Evolutionary conservation across 2,797 vertebrate genomes (phyloP).

Genomic region (Perodicticus potto): DNA sequence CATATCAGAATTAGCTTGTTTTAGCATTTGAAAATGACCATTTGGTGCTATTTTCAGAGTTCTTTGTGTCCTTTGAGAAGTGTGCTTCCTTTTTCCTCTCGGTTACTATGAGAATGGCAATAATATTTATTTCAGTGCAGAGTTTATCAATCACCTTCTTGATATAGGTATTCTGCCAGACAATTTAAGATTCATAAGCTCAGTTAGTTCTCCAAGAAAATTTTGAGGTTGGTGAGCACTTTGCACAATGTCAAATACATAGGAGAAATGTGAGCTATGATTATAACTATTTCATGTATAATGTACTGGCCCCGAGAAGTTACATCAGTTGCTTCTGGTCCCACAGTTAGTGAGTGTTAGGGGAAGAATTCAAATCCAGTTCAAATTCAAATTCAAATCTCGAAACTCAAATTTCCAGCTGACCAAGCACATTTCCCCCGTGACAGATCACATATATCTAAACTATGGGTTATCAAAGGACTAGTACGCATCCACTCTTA

Average conservation of each 20-base stretch:
- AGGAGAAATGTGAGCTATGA: neutral
- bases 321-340: too few species aligned
- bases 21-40: constrained; percentile 52
- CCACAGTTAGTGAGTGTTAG: neutral
- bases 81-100: constrained; percentile 24
- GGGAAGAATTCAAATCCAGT: neutral
- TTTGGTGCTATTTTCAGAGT: constrained; percentile 49
- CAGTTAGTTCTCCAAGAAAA: neutral
- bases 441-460: neutral
- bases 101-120: neutral
- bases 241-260: neutral
- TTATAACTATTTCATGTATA: neutral
- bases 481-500: neutral
- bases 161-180: neutral
- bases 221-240: neutral
- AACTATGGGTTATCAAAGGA: neutral
- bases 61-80: neutral
- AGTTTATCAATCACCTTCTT: neutral
- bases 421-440: neutral
- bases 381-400: neutral
- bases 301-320: neutral
- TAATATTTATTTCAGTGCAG: constrained; percentile 11
- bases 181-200: constrained; percentile 4
- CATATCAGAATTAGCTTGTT: neutral
- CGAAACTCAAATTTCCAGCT: neutral